These are phyloP conservation scores for Drosophila dunni DNA, from an alignment of 1,140 invertebrate genomes.

Conservation along the genomic window DNA sequence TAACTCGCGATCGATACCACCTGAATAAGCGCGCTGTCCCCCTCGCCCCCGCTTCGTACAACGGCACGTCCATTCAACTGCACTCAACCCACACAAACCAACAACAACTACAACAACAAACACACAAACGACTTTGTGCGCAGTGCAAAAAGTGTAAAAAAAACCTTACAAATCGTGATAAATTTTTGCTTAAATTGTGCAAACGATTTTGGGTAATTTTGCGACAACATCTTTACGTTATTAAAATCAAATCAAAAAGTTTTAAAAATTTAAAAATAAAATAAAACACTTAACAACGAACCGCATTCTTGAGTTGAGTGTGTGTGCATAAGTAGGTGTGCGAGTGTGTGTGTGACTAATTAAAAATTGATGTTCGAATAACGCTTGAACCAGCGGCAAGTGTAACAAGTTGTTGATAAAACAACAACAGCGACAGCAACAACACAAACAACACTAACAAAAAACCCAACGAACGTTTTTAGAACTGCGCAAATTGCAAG, in stretches of 20 bases:
- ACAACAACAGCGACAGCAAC: constrained; percentile 20
- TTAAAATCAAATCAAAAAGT: constrained; percentile 14
- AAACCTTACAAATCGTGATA: constrained; percentile 69
- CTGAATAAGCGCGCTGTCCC: background rate
- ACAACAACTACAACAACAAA: constrained; percentile 24
- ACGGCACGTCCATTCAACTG: constrained; percentile 69
- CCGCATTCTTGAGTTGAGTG: background rate
- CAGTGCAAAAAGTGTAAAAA: constrained; percentile 55
- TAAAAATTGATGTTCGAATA: constrained; percentile 66
- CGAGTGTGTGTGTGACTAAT: constrained; percentile 57
- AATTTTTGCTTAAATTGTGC: constrained; percentile 76
- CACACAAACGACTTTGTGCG: constrained; percentile 59
- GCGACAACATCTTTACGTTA: constrained; percentile 31
- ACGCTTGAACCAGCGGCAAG: constrained; percentile 44
- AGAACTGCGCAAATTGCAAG: constrained; percentile 77
- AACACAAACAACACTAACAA: constrained; percentile 36
- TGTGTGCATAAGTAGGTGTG: constrained; percentile 14
- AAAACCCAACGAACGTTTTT: constrained; percentile 51
- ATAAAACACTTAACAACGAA: constrained; percentile 48
- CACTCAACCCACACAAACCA: constrained; percentile 60
- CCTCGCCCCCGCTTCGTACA: constrained; percentile 27
- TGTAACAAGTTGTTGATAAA: constrained; percentile 48
- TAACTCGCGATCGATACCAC: constrained; percentile 22
- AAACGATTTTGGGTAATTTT: constrained; percentile 71
- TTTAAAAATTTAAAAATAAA: too few relatives aligned